phyloP scores from a whole-genome alignment of 2,113 vertebrate species.

The Pedionomus torquatus region DNA sequence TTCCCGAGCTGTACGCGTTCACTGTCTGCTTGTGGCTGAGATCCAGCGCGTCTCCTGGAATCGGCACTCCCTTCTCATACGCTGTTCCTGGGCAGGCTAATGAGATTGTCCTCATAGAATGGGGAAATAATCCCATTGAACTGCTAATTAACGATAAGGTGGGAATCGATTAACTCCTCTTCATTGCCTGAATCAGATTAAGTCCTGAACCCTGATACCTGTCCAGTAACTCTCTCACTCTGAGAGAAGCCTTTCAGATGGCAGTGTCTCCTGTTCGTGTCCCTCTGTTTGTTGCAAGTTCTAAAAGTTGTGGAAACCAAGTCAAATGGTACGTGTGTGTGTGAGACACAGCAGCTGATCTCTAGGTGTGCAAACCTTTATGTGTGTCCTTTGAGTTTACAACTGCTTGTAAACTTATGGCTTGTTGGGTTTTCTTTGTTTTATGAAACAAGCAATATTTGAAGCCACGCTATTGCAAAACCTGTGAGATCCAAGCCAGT shows the following conservation, averaged over 20 bases:
- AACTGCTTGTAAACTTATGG: not conserved
- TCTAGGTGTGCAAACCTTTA: not conserved
- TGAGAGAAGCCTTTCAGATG: not conserved
- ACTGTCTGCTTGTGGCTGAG: conserved; percentile 98
- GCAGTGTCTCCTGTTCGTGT: not conserved
- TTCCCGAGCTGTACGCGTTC: conserved; percentile 96
- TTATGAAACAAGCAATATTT: not conserved
- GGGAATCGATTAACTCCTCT: not conserved
- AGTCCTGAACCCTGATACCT: not conserved
- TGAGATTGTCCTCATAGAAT: conserved; percentile 97
- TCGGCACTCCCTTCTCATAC: conserved; percentile 95
- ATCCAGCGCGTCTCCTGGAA: conserved; percentile 90
- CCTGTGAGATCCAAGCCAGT: not conserved
- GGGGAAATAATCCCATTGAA: conserved; percentile 97
- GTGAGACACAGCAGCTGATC: not conserved
- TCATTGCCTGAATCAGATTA: not conserved
- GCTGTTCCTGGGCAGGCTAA: conserved; percentile 96
- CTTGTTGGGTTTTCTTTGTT: not conserved
- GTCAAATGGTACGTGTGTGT: not conserved
- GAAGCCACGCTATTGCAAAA: not conserved
- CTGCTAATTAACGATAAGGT: conserved; percentile 98
- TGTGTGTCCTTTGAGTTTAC: not conserved
- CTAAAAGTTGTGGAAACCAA: not conserved
- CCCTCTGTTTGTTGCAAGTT: not conserved
- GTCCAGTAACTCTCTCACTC: not conserved